A percentile compares a stretch with the other conserved stretches of the same genome.
These are phyloP conservation scores for Pachypsylla venusta DNA, from an alignment of 1,140 invertebrate species.

Conservation along the genomic window DNA sequence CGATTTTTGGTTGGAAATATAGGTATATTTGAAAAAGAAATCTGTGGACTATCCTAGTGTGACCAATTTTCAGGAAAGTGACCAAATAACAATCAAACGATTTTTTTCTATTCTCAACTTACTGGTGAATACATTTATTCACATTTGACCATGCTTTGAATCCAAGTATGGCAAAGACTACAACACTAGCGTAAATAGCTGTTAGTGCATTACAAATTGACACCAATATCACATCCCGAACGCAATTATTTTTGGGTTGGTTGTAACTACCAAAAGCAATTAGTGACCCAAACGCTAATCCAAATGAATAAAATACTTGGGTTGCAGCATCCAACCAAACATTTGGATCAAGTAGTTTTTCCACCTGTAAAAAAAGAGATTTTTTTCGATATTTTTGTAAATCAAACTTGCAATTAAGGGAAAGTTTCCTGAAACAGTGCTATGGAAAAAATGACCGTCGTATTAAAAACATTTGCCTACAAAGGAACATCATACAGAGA, in stretches of 20 bases:
- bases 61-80: no score
- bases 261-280: slow-evolving; percentile 87
- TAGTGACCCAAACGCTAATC: slow-evolving; percentile 78
- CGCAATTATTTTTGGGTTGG: slow-evolving; percentile 76
- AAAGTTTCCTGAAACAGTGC: slow-evolving; percentile 1
- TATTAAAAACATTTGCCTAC: no score
- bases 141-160: slow-evolving; percentile 72
- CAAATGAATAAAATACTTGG: slow-evolving; percentile 91
- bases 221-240: slow-evolving; percentile 74
- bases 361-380: slow-evolving; percentile 40
- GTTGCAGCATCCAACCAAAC: slow-evolving; percentile 90
- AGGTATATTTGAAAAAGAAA: no score
- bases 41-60: no score
- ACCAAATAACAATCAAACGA: no score
- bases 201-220: slow-evolving; percentile 81
- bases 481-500: no score
- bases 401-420: background rate
- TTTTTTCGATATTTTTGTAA: background rate
- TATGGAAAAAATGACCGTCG: background rate
- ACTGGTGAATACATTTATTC: slow-evolving; percentile 58
- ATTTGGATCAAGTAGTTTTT: slow-evolving; percentile 58
- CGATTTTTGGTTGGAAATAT: no score
- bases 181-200: slow-evolving; percentile 84
- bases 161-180: slow-evolving; percentile 74
- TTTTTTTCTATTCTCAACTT: slow-evolving; percentile 32